Evolutionary conservation across 2,888 invertebrate species (phyloP), one percentile per base, ranked within the genome.

Genomic region (Prenolepis imparis): DNA sequence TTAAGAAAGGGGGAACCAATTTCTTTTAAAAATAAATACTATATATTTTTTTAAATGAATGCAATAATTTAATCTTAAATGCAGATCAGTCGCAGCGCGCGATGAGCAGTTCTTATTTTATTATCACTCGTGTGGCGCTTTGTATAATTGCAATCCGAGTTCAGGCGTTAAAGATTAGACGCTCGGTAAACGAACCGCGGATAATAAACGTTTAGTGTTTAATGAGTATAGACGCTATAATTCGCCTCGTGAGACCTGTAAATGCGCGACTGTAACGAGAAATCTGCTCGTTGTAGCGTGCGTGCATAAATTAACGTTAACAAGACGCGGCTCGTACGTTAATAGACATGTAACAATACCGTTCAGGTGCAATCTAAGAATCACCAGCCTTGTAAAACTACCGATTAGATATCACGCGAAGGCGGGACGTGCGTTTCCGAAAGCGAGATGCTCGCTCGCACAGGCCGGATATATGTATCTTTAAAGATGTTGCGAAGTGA

Each of bases 221-320:
- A 78, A 59, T 70, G 78, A 70, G 70, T 70, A 24, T 32, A 32
- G 28, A 32, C 72, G 44, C 72, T 72, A 59, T 80, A 80, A 80
- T 59, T 72, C 36, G 72, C 72, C 59, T 72, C 78, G 72, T 72
- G 78, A 59, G 72, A 59, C 70, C 28, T 59, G 59, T 59, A 44
- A 67, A 72, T 44, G 57, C 44, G 36, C 72, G 32, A 36, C 44
- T 59, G 70, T 78, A 78, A 80, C 78, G 72, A 80, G 78, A 80
- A 72, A 80, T 80, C 36, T 72, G 57, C 59, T 52, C 52, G 57
- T 21, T 12, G 18, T 59, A 32, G 36, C 32, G 57, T 41, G 57
- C 78, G 36, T 44, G 72, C 72, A 80, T 80, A 72, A 80, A 80
- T 80, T 80, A 80, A 80, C 78, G 72, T 80, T 80, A 80, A 80